These are phyloP conservation scores for Aphaenogaster rudis DNA, from an alignment of 1,140 invertebrate genomes.

Conservation along the genomic window DNA sequence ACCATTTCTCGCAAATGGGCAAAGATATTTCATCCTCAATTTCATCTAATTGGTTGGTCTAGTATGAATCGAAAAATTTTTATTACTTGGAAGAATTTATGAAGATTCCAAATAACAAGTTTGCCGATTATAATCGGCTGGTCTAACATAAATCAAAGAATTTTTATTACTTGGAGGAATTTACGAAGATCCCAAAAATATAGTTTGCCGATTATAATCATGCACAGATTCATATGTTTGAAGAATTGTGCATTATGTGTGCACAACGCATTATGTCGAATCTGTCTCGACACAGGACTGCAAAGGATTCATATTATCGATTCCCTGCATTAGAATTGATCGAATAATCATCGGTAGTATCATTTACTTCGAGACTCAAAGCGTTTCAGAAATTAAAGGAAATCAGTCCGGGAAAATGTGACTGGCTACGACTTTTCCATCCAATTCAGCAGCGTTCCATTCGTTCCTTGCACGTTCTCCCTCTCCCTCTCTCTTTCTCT, in stretches of 20 bases:
- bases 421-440: conserved; percentile 79
- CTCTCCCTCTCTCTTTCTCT: conserved; percentile 29
- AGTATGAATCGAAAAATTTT: not conserved
- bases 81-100: not conserved
- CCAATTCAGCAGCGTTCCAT: conserved; percentile 78
- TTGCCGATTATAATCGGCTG: too few relatives aligned
- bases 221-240: not conserved
- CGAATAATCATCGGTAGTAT: not conserved
- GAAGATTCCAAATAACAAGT: not conserved
- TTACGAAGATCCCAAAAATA: not conserved
- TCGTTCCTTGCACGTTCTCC: conserved; percentile 66
- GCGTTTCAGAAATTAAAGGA: conserved; percentile 41
- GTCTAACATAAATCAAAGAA: too few relatives aligned
- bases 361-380: conserved; percentile 12
- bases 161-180: not conserved
- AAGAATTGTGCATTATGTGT: not conserved
- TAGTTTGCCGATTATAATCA: not conserved
- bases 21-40: not conserved
- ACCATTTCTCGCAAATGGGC: not conserved
- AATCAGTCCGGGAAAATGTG: conserved; percentile 52
- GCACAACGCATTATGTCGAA: not conserved
- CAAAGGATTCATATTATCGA: not conserved
- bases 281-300: not conserved
- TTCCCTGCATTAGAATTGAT: not conserved
- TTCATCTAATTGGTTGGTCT: not conserved